These are phyloP conservation scores for Hyposmocoma kahamanoa DNA, from an alignment of 1,140 invertebrate genomes.

Conservation along the genomic window DNA sequence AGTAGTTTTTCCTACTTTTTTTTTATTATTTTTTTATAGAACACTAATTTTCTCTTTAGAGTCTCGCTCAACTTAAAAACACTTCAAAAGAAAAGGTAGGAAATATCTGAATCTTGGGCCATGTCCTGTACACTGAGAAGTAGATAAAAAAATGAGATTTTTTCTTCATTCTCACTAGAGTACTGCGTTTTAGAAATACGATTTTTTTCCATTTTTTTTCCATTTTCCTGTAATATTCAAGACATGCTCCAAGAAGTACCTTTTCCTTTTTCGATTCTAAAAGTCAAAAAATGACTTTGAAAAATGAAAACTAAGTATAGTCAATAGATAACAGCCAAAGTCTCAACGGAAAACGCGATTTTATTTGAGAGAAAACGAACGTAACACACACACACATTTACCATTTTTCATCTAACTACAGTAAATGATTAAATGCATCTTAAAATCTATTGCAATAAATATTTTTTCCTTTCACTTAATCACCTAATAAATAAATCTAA, in stretches of 20 bases:
- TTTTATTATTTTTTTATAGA: no score
- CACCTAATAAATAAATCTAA: conserved; percentile 54
- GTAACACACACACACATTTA: conserved; percentile 17
- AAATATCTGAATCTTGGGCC: not conserved
- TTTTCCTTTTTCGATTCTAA: no score
- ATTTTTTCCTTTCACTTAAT: conserved; percentile 45
- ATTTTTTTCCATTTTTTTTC: no score
- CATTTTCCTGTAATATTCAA: no score
- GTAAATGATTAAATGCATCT: conserved; percentile 57
- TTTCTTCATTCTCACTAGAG: no score
- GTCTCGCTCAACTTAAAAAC: not conserved
- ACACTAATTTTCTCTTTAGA: conserved; percentile 13
- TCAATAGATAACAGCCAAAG: conserved; percentile 14
- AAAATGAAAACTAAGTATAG: conserved; percentile 2
- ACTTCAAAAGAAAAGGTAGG: not conserved
- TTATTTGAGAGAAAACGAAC: conserved; percentile 18
- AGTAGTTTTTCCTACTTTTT: no score
- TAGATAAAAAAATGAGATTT: not conserved
- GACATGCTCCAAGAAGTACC: no score
- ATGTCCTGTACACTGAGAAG: no score
- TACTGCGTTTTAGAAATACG: no score
- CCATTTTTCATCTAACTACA: conserved; percentile 44
- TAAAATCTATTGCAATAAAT: conserved; percentile 58
- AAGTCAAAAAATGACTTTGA: no score
- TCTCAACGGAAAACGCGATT: conserved; percentile 8